phyloP scores from a whole-genome alignment of 1,140 invertebrate species.

The Drosophila quadrilineata region DNA sequence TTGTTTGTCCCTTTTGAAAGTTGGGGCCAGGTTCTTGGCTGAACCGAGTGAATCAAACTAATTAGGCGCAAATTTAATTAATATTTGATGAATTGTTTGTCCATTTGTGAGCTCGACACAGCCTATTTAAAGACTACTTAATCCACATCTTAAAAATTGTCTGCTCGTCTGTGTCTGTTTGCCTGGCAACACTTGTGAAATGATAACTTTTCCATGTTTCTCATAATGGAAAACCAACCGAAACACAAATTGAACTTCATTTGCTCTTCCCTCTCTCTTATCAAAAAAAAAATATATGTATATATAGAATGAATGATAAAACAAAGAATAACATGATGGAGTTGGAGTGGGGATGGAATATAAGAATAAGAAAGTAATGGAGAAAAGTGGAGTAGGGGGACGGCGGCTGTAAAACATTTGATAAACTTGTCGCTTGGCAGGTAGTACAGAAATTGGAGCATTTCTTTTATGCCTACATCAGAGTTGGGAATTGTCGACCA shows the following conservation, averaged over 20 bases:
- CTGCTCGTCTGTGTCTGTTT: slow-evolving; percentile 7
- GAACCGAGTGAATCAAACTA: slow-evolving; percentile 55
- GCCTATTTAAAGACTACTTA: not conserved
- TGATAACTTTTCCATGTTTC: slow-evolving; percentile 45
- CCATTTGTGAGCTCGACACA: slow-evolving; percentile 42
- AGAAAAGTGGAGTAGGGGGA: not conserved
- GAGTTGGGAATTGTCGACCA: slow-evolving; percentile 4
- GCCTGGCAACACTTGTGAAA: slow-evolving; percentile 39
- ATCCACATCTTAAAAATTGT: slow-evolving; percentile 3
- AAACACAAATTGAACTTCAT: slow-evolving; percentile 46
- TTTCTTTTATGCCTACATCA: slow-evolving; percentile 38
- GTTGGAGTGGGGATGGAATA: too few relatives aligned
- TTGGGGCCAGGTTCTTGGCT: not conserved
- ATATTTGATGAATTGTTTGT: slow-evolving; percentile 64
- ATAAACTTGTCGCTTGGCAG: slow-evolving; percentile 65
- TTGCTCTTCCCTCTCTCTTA: too few relatives aligned
- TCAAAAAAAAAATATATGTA: too few relatives aligned
- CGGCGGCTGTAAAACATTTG: slow-evolving; percentile 41
- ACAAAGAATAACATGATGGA: too few relatives aligned
- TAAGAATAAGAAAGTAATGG: not conserved
- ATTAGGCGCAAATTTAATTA: slow-evolving; percentile 72
- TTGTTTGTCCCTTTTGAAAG: not conserved
- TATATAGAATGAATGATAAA: too few relatives aligned
- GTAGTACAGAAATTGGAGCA: slow-evolving; percentile 30
- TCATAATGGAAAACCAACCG: slow-evolving; percentile 22